phyloP scores from a whole-genome alignment of 2,113 vertebrate species.

The Megaleporinus macrocephalus region DNA sequence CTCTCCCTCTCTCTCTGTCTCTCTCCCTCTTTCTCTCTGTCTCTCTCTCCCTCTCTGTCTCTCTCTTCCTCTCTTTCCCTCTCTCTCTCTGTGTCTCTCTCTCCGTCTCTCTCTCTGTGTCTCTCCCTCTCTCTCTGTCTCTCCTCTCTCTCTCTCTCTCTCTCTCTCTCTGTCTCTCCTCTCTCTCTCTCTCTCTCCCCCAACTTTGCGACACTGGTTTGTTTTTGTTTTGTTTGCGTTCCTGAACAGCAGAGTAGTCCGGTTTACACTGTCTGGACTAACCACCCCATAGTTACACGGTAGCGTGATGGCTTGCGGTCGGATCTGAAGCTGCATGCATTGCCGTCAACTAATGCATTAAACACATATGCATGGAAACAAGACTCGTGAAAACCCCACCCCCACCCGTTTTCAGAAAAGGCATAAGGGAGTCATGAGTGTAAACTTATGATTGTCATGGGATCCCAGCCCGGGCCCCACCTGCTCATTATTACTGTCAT shows the following conservation, averaged over 20 bases:
- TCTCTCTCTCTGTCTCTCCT: neutral
- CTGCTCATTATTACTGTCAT: neutral
- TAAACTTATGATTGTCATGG: neutral
- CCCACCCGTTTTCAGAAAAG: neutral
- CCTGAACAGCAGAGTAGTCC: neutral
- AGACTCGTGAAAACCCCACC: neutral
- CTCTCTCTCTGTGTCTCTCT: neutral
- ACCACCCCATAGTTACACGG: neutral
- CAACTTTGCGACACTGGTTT: conserved; percentile 4
- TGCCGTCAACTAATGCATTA: neutral
- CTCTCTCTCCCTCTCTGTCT: conserved; percentile 14
- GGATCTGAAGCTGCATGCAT: neutral
- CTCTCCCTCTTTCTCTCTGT: conserved; percentile 19
- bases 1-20: neutral
- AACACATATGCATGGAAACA: neutral
- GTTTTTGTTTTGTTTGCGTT: conserved; percentile 13
- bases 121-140: neutral
- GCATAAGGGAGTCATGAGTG: neutral
- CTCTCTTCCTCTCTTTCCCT: conserved; percentile 12
- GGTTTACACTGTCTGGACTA: neutral
- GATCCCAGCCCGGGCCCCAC: neutral
- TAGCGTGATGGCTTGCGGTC: neutral
- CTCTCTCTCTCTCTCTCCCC: conserved; percentile 13
- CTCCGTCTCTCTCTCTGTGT: neutral
- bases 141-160: conserved; percentile 6